Evolutionary conservation across 2,888 invertebrate species (phyloP).

Genomic region (Aricia artaxerxes): DNA sequence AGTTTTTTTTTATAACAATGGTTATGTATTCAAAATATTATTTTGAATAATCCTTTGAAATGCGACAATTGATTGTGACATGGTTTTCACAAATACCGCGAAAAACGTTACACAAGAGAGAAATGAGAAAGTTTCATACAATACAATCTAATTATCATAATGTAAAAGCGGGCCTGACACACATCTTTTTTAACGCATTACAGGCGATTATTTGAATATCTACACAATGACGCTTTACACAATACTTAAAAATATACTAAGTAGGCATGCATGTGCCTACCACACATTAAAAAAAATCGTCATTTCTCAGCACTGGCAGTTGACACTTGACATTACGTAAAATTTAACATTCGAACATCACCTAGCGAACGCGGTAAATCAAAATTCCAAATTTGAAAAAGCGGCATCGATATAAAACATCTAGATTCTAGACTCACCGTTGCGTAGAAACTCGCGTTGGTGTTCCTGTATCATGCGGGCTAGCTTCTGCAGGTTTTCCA

Average conservation of each 20-base stretch:
- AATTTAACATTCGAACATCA: not conserved
- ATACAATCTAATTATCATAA: conserved; percentile 25
- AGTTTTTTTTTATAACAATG: not conserved
- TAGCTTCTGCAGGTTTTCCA: conserved; percentile 90
- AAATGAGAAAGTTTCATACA: conserved; percentile 25
- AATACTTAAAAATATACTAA: not conserved
- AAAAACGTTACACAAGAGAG: conserved; percentile 20
- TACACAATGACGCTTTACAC: not conserved
- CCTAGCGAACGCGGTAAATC: not conserved
- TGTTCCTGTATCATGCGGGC: conserved; percentile 84
- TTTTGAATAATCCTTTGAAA: not conserved
- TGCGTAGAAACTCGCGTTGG: conserved; percentile 67
- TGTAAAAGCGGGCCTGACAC: conserved; percentile 19
- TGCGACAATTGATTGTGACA: not conserved
- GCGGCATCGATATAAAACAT: conserved; percentile 20
- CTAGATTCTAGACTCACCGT: conserved; percentile 55
- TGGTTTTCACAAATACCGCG: conserved; percentile 16
- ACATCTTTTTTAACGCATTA: conserved; percentile 24
- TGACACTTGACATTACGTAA: not conserved
- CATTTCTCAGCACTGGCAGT: not conserved
- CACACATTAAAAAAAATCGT: no score
- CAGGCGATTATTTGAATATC: conserved; percentile 16
- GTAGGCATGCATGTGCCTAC: not conserved
- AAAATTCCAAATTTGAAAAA: not conserved
- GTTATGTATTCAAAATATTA: not conserved